Evolutionary conservation across 1,140 invertebrate species (phyloP).

Genomic region (Drosophila lacertosa): DNA sequence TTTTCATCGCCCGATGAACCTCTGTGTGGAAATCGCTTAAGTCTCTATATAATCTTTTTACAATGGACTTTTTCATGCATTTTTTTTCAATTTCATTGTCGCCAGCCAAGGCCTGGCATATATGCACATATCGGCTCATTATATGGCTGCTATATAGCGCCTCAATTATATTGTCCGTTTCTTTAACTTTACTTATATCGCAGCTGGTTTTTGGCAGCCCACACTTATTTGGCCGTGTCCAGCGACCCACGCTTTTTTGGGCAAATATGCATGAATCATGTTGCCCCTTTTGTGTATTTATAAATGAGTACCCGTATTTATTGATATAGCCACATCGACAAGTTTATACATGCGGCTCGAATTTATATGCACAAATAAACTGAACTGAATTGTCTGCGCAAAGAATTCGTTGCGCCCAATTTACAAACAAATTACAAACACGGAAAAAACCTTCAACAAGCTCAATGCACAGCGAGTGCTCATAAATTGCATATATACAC

Average conservation of each 20-base stretch:
- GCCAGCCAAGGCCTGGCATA: slow-evolving; percentile 19
- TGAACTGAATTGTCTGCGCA: slow-evolving; percentile 7
- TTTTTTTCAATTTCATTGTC: slow-evolving; percentile 34
- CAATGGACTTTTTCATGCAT: slow-evolving; percentile 45
- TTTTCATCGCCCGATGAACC: slow-evolving; percentile 7
- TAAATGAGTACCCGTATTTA: slow-evolving; percentile 29
- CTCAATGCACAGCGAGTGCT: background rate
- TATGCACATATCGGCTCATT: slow-evolving; percentile 6
- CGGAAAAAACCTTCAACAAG: background rate
- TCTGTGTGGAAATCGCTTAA: slow-evolving; percentile 11
- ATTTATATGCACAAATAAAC: slow-evolving; percentile 9
- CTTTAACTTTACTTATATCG: slow-evolving; percentile 26
- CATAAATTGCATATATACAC: background rate
- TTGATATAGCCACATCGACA: slow-evolving; percentile 26
- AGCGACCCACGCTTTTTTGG: slow-evolving; percentile 32
- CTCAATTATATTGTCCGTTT: slow-evolving; percentile 12
- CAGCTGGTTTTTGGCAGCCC: slow-evolving; percentile 21
- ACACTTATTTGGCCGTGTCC: slow-evolving; percentile 13
- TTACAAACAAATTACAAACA: slow-evolving; percentile 35
- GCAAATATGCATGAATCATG: slow-evolving; percentile 37
- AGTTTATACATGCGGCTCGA: slow-evolving; percentile 4
- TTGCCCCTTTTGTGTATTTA: slow-evolving; percentile 27
- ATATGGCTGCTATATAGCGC: slow-evolving; percentile 25
- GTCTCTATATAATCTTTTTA: slow-evolving; percentile 18
- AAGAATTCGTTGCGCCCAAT: slow-evolving; percentile 26